A percentile compares a stretch with the other conserved stretches of the same genome.
phyloP scores from a whole-genome alignment of 2,113 vertebrate genomes.

The Todiramphus chloris region DNA sequence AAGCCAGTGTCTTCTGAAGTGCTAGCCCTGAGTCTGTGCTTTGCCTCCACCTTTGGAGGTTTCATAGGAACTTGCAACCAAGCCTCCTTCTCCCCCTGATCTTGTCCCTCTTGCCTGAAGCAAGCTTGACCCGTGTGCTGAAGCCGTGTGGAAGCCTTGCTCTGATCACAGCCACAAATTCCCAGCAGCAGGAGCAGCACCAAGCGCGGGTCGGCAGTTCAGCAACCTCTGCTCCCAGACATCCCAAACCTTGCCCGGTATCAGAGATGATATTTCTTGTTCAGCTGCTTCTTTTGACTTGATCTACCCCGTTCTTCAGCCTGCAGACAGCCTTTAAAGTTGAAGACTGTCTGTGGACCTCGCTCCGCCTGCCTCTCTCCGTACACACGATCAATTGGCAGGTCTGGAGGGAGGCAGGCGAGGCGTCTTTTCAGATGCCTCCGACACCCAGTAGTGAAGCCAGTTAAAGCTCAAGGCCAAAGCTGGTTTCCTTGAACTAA shows the following conservation, averaged over 20 bases:
- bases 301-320: neutral
- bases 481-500: neutral
- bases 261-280: neutral
- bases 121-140: accelerated
- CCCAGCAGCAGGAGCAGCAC: accelerated
- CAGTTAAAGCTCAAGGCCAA: neutral
- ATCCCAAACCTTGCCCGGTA: neutral
- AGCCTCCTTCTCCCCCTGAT: neutral
- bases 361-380: neutral
- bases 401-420: neutral
- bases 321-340: neutral
- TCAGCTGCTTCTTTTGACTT: neutral
- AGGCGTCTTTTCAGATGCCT: neutral
- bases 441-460: neutral
- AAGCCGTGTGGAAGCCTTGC: neutral
- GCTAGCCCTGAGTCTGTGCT: neutral
- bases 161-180: neutral
- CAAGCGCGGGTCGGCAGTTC: accelerated
- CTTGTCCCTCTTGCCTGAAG: neutral
- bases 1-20: neutral
- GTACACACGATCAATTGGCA: neutral
- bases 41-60: neutral
- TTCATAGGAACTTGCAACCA: accelerated
- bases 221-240: neutral
- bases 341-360: neutral